Percentiles rank a stretch among this genome's conserved stretches.
Evolutionary conservation across 1,140 invertebrate species (phyloP).

Genomic region (Lepidostoma basale): DNA sequence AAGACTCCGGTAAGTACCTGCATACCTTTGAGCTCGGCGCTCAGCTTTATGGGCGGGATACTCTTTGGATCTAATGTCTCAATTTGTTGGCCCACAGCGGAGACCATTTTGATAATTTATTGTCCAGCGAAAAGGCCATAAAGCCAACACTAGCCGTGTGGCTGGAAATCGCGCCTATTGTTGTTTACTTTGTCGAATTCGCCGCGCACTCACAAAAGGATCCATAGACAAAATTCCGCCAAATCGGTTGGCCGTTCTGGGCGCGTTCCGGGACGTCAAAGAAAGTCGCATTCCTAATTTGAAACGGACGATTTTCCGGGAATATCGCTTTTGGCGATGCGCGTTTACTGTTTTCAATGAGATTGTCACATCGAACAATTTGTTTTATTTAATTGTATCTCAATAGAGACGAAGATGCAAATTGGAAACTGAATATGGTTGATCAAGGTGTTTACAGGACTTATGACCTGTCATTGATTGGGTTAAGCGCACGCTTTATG

Average conservation of each 20-base stretch:
- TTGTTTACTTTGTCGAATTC: slow-evolving; percentile 11
- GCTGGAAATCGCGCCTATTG: slow-evolving; percentile 1
- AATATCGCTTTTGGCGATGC: too few species aligned
- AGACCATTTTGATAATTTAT: slow-evolving; percentile 14
- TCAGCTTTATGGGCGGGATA: slow-evolving; percentile 22
- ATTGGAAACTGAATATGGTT: too few species aligned
- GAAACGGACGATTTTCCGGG: slow-evolving; percentile 21
- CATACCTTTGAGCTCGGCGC: too few species aligned
- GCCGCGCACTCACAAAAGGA: slow-evolving; percentile 17
- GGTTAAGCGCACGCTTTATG: too few species aligned
- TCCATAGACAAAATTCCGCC: slow-evolving; percentile 10
- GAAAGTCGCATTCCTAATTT: slow-evolving; percentile 15
- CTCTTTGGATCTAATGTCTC: slow-evolving; percentile 18
- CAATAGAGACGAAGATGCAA: too few species aligned
- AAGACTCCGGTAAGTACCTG: too few species aligned
- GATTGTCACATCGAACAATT: too few species aligned
- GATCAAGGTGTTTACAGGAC: too few species aligned
- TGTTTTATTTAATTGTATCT: too few species aligned
- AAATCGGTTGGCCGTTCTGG: slow-evolving; percentile 1
- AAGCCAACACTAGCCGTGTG: slow-evolving; percentile 22
- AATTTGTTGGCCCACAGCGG: slow-evolving; percentile 18
- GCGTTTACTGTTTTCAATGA: too few species aligned
- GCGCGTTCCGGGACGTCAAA: slow-evolving; percentile 5
- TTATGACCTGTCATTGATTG: too few species aligned
- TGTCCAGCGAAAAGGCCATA: slow-evolving; percentile 19